Percentiles rank a stretch among this genome's conserved stretches.
These are phyloP conservation scores for Euura lappo DNA, from an alignment of 1,140 invertebrate genomes.

Conservation along the genomic window DNA sequence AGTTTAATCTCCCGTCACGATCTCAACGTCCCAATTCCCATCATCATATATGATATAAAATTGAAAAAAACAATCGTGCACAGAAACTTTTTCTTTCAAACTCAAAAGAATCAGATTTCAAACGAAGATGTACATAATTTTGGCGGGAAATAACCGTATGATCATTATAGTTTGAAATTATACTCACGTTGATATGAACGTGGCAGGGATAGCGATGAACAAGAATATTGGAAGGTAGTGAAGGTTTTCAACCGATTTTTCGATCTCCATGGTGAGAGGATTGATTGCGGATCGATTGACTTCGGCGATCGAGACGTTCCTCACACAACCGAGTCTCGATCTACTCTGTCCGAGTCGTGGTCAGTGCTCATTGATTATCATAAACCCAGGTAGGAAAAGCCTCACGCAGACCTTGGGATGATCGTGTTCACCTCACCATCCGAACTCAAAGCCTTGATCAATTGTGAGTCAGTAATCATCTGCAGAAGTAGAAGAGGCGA, in stretches of 20 bases:
- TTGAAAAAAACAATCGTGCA: too few relatives aligned
- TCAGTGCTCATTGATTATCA: background rate
- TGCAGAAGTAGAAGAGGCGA: too few relatives aligned
- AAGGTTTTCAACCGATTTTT: constrained; percentile 45
- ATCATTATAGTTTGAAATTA: background rate
- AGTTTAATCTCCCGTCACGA: background rate
- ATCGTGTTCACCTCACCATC: background rate
- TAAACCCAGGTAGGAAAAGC: background rate
- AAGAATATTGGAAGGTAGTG: constrained; percentile 64
- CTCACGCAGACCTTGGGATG: background rate
- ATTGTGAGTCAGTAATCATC: background rate
- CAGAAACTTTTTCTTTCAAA: background rate
- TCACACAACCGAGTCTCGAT: background rate
- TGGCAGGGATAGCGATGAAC: constrained; percentile 65
- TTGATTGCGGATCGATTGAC: background rate
- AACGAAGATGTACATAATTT: constrained; percentile 12
- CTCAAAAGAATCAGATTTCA: constrained; percentile 12
- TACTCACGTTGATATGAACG: constrained; percentile 67
- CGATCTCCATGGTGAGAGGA: constrained; percentile 33
- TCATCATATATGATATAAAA: too few relatives aligned
- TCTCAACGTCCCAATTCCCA: background rate
- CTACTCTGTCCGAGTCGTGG: background rate
- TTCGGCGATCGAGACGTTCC: background rate
- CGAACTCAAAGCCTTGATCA: background rate
- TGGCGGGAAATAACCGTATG: constrained; percentile 12